Base-by-base conservation (phyloP, 1,140 invertebrate genomes). In the Drosophila oshimai region DNA sequence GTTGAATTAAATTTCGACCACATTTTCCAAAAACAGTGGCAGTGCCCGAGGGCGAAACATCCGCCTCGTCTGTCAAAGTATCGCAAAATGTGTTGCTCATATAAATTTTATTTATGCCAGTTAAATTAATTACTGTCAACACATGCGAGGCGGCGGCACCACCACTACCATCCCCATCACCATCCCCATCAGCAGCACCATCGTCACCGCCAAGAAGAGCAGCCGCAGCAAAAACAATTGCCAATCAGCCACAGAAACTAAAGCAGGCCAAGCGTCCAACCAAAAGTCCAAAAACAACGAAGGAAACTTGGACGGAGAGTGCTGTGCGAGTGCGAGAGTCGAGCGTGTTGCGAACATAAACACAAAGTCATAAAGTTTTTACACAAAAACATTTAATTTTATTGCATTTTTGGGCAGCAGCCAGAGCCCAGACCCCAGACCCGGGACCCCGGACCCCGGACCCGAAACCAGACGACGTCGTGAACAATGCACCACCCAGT, bases 61-160 rank as follows among this genome's bases (percentile, higher is more conserved):
- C 39, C 34, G 42, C n/a, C 18, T 6, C 44, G 24, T 24, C 53
- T 49, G 41, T 26, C 74, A 84, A 84, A 71, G 75, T 73, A 54
- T 44, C 53, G 37, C 46, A 53, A 78, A 84, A 86, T 78, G 61
- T 84, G 71, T 68, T 64, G 80, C 75, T 65, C 71, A 33, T 79
- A 84, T 80, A 86, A 84, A 84, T 86, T 84, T 79, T 42, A 86
- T 68, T 86, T 72, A 80, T 79, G 80, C 47, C 75, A 61, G 80
- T 80, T 84, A 86, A 84, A 86, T 86, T 84, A 84, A 84, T 84
- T 84, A 84, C 80, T 84, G 80, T 84, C 80, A 80, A 84, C 80
- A 84, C 81, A 84, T 86, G 75, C 71, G 71, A 53, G 36, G 51
- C 46, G 57, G 49, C 44, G 34, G 49, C 49, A 29, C 33, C 47